phyloP scores from a whole-genome alignment of 2,888 invertebrate species.

The Parnassius smintheus region DNA sequence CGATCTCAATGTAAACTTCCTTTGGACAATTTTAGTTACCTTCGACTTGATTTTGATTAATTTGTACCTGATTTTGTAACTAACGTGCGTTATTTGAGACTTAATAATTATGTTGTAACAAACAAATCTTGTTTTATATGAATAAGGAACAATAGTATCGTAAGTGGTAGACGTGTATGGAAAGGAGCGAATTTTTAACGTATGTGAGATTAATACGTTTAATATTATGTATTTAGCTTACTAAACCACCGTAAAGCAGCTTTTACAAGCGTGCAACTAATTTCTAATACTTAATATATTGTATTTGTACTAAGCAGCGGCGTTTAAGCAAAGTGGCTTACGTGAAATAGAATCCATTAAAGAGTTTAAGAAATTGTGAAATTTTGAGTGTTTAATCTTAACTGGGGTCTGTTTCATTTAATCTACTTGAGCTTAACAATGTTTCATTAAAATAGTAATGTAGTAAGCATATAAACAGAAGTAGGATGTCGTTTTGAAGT shows the following conservation, averaged over 20 bases:
- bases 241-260: slow-evolving; percentile 75
- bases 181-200: slow-evolving; percentile 68
- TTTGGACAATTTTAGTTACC: slow-evolving; percentile 71
- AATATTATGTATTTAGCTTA: slow-evolving; percentile 50
- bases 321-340: neutral
- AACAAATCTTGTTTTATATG: slow-evolving; percentile 63
- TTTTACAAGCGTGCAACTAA: slow-evolving; percentile 73
- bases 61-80: slow-evolving; percentile 78
- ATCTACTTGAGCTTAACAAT: slow-evolving; percentile 27
- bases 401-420: neutral
- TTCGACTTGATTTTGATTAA: slow-evolving; percentile 72
- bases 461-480: slow-evolving; percentile 67
- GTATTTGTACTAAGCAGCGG: slow-evolving; percentile 47
- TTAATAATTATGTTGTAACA: slow-evolving; percentile 60
- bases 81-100: slow-evolving; percentile 64
- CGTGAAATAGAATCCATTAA: neutral
- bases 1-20: slow-evolving; percentile 75
- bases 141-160: slow-evolving; percentile 52
- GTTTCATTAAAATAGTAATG: slow-evolving; percentile 40
- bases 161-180: slow-evolving; percentile 51
- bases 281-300: slow-evolving; percentile 58
- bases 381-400: no score
- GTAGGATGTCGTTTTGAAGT: slow-evolving; percentile 50
- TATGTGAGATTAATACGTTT: slow-evolving; percentile 50
- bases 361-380: neutral